phyloP scores from a whole-genome alignment of 2,888 invertebrate species.

The Scaptomyza cyrtandrae region DNA sequence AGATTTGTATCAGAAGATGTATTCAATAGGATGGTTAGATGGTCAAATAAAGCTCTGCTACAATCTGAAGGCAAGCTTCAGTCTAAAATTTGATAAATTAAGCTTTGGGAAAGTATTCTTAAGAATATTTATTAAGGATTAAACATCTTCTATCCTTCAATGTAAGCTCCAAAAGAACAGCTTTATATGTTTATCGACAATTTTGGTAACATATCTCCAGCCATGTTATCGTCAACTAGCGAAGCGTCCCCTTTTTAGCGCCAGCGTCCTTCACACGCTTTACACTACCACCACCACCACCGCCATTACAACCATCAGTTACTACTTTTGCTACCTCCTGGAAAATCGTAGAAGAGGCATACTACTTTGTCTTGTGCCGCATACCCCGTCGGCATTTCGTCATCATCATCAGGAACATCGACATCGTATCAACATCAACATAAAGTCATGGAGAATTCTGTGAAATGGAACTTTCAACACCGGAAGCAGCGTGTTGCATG shows the following conservation, averaged over 20 bases:
- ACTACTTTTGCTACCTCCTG: background rate
- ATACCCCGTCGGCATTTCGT: conserved; percentile 11
- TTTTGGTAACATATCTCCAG: background rate
- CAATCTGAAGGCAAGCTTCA: no score
- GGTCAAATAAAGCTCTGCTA: no score
- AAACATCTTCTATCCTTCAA: background rate
- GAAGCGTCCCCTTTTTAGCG: conserved; percentile 13
- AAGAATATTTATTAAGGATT: background rate
- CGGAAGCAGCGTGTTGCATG: conserved; percentile 81
- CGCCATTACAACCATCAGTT: background rate
- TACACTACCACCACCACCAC: conserved; percentile 17
- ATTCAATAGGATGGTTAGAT: no score
- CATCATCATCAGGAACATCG: conserved; percentile 38
- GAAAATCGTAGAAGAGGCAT: conserved; percentile 4
- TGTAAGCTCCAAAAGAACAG: background rate
- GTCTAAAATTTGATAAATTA: no score
- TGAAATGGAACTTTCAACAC: conserved; percentile 79
- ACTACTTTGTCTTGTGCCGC: background rate
- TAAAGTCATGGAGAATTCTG: conserved; percentile 71
- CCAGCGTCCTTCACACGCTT: conserved; percentile 47
- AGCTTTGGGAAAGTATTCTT: no score
- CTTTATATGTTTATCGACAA: background rate
- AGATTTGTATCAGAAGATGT: no score
- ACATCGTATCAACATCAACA: conserved; percentile 67
- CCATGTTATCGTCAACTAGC: background rate